These are phyloP conservation scores for Enteromius anoplus DNA, from an alignment of 2,797 vertebrate genomes.

Conservation along the genomic window DNA sequence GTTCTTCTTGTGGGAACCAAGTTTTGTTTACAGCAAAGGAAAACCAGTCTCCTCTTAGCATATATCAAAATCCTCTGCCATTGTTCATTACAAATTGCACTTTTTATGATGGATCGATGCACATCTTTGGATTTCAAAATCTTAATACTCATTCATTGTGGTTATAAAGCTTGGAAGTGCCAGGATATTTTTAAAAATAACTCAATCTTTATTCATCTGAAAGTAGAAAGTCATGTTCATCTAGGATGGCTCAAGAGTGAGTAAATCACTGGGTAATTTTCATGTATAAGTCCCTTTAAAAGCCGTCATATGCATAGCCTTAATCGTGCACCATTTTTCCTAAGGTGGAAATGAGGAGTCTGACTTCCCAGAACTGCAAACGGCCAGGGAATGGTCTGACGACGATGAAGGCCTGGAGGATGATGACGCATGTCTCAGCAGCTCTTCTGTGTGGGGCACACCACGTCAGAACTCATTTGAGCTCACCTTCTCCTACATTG, in stretches of 20 bases:
- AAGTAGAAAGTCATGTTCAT: background rate
- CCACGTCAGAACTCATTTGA: conserved; percentile 82
- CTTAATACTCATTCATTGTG: background rate
- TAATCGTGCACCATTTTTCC: background rate
- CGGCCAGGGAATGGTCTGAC: conserved; percentile 87
- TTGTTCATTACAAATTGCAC: background rate
- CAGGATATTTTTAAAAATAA: background rate
- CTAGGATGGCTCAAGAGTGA: background rate
- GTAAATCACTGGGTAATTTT: background rate
- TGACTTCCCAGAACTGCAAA: conserved; percentile 86
- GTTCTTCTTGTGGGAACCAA: background rate
- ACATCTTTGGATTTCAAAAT: background rate
- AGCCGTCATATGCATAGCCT: background rate
- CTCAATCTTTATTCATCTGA: background rate
- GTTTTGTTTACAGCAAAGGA: background rate
- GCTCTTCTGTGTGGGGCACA: conserved; percentile 84
- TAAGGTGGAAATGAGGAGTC: conserved; percentile 89
- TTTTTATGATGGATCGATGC: background rate
- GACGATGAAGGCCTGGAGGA: conserved; percentile 75
- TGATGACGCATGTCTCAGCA: conserved; percentile 63
- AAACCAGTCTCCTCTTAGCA: background rate
- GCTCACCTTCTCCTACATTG: conserved; percentile 92
- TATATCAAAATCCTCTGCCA: background rate
- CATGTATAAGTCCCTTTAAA: background rate
- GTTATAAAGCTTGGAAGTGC: background rate